Percentiles rank a stretch among this genome's conserved stretches.
Evolutionary conservation across 1,140 invertebrate genomes (phyloP).

Genomic region (Nomia melanderi): DNA sequence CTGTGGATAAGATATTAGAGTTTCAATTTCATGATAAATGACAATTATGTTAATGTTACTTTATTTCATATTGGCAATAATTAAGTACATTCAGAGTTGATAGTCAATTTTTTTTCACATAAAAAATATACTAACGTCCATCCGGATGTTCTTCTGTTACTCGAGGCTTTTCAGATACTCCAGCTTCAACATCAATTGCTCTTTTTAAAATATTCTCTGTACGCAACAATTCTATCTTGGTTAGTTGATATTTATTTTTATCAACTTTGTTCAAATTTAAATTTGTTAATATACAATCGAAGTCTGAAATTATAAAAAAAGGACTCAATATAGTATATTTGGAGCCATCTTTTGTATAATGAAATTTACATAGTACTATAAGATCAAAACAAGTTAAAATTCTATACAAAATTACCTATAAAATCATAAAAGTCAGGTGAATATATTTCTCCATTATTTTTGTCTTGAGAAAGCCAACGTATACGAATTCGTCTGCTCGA

Average conservation of each 20-base stretch:
- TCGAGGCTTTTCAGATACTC: conserved; percentile 83
- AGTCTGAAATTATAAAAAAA: conserved; percentile 84
- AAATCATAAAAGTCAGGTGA: conserved; percentile 94
- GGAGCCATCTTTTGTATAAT: not conserved
- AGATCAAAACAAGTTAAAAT: conserved; percentile 6
- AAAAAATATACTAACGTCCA: conserved; percentile 83
- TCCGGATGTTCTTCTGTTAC: conserved; percentile 93
- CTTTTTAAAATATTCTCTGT: conserved; percentile 92
- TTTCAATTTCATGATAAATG: conserved; percentile 27
- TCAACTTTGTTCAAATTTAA: conserved; percentile 88
- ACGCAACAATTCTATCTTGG: conserved; percentile 86
- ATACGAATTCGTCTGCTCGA: conserved; percentile 91
- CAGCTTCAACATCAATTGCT: conserved; percentile 91
- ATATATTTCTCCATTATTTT: conserved; percentile 87
- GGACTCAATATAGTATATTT: conserved; percentile 1
- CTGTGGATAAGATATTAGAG: conserved; percentile 77
- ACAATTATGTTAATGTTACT: not conserved
- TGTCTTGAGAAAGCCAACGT: conserved; percentile 92
- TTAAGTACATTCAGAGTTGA: not conserved
- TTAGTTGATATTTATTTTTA: conserved; percentile 87
- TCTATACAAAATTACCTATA: conserved; percentile 83
- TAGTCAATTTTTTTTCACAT: not conserved
- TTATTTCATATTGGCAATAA: not conserved
- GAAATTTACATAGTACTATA: not conserved
- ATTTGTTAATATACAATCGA: conserved; percentile 94